A percentile compares a stretch with the other conserved stretches of the same genome.
phyloP scores from a whole-genome alignment of 2,797 vertebrate species.

The Amblyraja radiata region DNA sequence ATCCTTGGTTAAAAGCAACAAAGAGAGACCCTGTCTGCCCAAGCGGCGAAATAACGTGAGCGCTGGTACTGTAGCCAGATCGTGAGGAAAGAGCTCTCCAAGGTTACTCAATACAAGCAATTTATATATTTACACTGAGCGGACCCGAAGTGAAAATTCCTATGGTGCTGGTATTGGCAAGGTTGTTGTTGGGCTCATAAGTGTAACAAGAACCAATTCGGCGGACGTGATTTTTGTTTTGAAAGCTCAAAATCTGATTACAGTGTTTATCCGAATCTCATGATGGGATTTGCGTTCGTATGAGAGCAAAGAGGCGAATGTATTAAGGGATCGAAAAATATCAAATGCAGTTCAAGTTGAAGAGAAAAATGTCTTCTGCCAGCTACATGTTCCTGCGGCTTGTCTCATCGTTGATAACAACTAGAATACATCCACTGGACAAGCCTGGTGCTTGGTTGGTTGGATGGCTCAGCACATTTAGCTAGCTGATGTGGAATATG shows the following conservation, averaged over 20 bases:
- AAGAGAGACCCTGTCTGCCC: neutral
- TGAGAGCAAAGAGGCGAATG: too few species aligned
- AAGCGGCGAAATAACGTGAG: neutral
- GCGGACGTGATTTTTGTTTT: neutral
- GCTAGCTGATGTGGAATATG: neutral
- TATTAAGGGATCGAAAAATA: neutral
- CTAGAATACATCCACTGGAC: neutral
- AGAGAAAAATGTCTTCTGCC: neutral
- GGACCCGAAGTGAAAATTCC: neutral
- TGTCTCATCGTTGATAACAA: neutral
- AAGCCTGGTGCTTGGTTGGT: neutral
- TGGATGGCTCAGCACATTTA: neutral
- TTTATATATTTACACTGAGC: neutral
- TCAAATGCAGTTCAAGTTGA: neutral
- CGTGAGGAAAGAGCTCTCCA: conserved; percentile 7
- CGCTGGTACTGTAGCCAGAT: neutral
- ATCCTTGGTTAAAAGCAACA: neutral
- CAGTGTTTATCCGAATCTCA: neutral
- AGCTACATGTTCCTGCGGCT: neutral
- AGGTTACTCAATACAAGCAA: neutral
- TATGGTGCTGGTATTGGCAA: neutral
- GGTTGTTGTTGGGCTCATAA: neutral
- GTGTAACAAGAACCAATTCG: neutral
- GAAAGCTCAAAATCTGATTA: neutral
- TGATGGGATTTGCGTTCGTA: neutral